Conservation (phyloP, 2,888 invertebrate species). For the Troilus luridus region DNA sequence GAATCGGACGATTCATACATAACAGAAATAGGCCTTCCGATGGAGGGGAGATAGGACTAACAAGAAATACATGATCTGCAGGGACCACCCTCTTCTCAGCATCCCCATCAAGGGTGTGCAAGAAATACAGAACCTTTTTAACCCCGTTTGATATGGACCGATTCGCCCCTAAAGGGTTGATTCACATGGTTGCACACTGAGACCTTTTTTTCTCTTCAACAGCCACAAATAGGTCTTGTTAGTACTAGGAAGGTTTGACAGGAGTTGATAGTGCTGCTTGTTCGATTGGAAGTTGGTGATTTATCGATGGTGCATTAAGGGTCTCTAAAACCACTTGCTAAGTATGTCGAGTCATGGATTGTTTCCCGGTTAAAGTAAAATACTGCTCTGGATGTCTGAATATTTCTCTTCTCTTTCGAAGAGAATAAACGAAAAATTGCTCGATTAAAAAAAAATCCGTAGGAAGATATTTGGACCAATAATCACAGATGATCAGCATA, state of each 20-base stretch:
- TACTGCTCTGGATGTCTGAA: too few relatives aligned
- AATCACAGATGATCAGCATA: too few relatives aligned
- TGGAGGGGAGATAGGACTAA: constrained; percentile 22
- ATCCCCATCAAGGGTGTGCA: constrained; percentile 16
- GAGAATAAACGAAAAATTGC: too few relatives aligned
- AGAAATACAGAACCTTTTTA: constrained; percentile 5
- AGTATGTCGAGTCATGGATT: not conserved
- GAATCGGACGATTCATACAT: constrained; percentile 3
- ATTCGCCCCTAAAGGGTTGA: constrained; percentile 26
- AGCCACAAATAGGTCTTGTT: constrained; percentile 47
- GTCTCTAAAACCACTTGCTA: not conserved
- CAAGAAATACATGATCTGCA: constrained; percentile 39
- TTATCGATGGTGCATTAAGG: not conserved
- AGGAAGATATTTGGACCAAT: too few relatives aligned
- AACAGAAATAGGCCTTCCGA: not conserved
- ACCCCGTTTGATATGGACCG: not conserved
- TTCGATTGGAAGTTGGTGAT: constrained; percentile 16
- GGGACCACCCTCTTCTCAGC: constrained; percentile 37
- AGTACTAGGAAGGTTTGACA: constrained; percentile 21
- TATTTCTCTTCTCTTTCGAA: too few relatives aligned
- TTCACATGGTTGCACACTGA: not conserved
- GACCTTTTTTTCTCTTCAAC: not conserved
- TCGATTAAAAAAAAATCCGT: too few relatives aligned
- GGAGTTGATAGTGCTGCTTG: not conserved
- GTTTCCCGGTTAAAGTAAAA: too few relatives aligned